phyloP scores from a whole-genome alignment of 1,140 invertebrate species.

The Melitaea cinxia region DNA sequence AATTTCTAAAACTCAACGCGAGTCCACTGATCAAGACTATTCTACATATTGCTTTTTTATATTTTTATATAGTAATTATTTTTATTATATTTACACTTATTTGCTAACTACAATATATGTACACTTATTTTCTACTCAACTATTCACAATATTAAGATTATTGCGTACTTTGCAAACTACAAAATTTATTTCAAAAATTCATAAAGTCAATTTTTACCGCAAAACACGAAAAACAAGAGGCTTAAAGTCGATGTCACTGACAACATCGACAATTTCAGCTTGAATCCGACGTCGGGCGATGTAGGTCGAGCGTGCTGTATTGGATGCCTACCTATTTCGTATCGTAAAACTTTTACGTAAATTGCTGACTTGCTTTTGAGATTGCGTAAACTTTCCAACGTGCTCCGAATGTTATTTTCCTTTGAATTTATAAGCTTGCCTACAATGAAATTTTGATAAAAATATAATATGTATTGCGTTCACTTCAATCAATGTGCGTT shows the following conservation, averaged over 20 bases:
- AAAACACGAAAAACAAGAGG: not conserved
- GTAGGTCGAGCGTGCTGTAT: conserved; percentile 20
- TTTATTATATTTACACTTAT: too few relatives aligned
- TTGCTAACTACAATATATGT: too few relatives aligned
- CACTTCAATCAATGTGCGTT: too few relatives aligned
- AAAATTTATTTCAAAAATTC: not conserved
- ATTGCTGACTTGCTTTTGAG: conserved; percentile 18
- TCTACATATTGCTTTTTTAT: too few relatives aligned
- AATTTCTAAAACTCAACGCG: too few relatives aligned
- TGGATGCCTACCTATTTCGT: conserved; percentile 19
- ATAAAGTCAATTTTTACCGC: too few relatives aligned
- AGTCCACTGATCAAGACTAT: too few relatives aligned
- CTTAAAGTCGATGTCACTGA: not conserved
- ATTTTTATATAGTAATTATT: too few relatives aligned
- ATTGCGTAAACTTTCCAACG: conserved; percentile 16
- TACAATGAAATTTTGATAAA: not conserved
- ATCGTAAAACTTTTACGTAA: conserved; percentile 24
- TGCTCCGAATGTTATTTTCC: not conserved
- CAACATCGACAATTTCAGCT: conserved; percentile 16
- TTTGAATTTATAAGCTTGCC: not conserved
- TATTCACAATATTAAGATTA: too few relatives aligned
- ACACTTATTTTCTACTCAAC: too few relatives aligned
- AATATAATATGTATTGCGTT: too few relatives aligned
- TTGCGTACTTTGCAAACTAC: too few relatives aligned
- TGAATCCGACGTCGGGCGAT: conserved; percentile 2